Base-by-base conservation (phyloP, 2,797 vertebrate species). In the Cyclopterus lumpus region DNA sequence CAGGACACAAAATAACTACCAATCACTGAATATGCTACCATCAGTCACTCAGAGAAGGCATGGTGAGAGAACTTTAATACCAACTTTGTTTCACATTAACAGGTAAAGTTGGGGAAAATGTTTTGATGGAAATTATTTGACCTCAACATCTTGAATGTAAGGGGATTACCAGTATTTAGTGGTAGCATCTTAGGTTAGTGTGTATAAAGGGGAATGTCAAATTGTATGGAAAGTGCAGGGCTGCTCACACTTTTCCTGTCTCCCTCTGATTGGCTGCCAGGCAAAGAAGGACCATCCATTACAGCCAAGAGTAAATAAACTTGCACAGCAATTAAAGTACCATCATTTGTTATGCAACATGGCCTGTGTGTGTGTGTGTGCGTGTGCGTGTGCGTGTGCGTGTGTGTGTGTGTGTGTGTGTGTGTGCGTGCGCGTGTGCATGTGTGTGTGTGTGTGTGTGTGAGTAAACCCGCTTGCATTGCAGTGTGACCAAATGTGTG, bases 1-100 rank as follows among this genome's bases (percentile, higher is more conserved):
- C 95, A 94, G 94, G 91, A 93, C 94, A 95, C 95, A 93, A 95
- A 97, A 97, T 96, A 97, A 96, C 96, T 92, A 95, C 95, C 89
- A 96, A 95, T 94, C 95, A 96, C 93, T 89, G 94, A 96, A 93
- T 95, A 91, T 91, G 93, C 95, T 95, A 94, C 96, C 97, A 97
- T 95, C 94, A 95, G 94, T 96, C 95, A 96, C 93, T 90, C 91
- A 93, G 93, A 40, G 82, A 93, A 44, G 72, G 44, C 36, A 64
- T 10, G 40, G 74, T 51, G 60, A 92, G 92, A 92, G 91, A 95
- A 91, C 91, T 70, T 79, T 64, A 74, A 88, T 66, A 67, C 63
- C 74, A 72, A 75, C 55, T 16, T 65, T 71, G 36, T 51, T 67
- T 59, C 26, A 61, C 42, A 54, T 49, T 30, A 49, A 59, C 26